Base-by-base conservation (phyloP, 2,888 invertebrate genomes). In the Palloptera scutellata region DNA sequence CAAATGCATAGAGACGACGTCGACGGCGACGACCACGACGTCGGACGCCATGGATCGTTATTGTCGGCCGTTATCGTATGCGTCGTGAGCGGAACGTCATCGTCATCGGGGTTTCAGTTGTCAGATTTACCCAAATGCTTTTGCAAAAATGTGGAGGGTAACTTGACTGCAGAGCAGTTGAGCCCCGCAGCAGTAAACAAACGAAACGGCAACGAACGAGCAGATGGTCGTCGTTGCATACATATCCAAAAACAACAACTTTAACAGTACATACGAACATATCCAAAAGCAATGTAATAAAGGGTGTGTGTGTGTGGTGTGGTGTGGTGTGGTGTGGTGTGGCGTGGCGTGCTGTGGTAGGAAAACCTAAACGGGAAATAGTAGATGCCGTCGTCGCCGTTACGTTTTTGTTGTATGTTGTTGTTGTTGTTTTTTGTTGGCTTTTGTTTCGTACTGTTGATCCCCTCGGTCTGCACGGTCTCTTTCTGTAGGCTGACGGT, bases 291-390 rank as follows among this genome's bases (percentile, higher is more conserved):
- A 30, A 30, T 30, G 30, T 30, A 30, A n/a, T n/a, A n/a, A 6
- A 6, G 30, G 2, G 30, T 30, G 30, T 30, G 30, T 30, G 30
- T 30, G 30, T 30, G 30, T 4, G 30, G 30, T 30, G 30, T 4
- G 30, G 30, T 30, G 30, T 30, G 30, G 30, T 30, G 30, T 4
- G 30, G 30, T 30, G 30, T 30, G 2, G 30, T 30, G 30, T 30
- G 30, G 30, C 6, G 30, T 4, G 30, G 30, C 6, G 30, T 4
- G 30, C 3, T 30, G 30, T 30, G 30, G 30, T 30, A 57, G 30
- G 19, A 57, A 57, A 57, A 57, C 57, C 57, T 40, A 57, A 57
- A 57, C n/a, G 57, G 57, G 57, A 57, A 57, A 57, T 40, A 40
- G 57, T 40, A 30, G 9, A 5, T 1, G 57, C 40, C 15, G 54